phyloP scores from a whole-genome alignment of 2,888 invertebrate genomes.

The Morpho achilles region DNA sequence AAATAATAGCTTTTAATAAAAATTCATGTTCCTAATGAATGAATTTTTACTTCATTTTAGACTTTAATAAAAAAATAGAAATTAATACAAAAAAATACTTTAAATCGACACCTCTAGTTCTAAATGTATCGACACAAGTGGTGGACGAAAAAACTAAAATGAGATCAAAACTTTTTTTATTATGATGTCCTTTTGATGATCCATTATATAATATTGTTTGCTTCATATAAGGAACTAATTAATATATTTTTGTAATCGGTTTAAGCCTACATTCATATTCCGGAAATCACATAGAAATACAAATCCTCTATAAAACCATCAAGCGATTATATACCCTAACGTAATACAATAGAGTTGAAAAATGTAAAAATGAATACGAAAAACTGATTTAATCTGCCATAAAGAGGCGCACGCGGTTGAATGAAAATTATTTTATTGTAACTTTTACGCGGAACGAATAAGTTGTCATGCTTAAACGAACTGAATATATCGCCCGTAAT shows the following conservation, averaged over 20 bases:
- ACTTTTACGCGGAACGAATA: conserved; percentile 24
- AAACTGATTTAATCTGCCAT: conserved; percentile 24
- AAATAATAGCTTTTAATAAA: too few relatives aligned
- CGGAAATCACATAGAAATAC: conserved; percentile 24
- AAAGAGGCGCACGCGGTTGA: conserved; percentile 22
- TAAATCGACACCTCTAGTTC: too few relatives aligned
- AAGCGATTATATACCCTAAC: conserved; percentile 17
- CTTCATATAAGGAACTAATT: conserved; percentile 16
- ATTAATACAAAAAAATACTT: too few relatives aligned
- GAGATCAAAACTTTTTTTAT: too few relatives aligned
- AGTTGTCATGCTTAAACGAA: not conserved
- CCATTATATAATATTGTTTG: conserved; percentile 1
- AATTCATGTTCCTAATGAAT: too few relatives aligned
- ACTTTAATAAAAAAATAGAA: too few relatives aligned
- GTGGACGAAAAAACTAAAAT: too few relatives aligned
- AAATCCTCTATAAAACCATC: conserved; percentile 1
- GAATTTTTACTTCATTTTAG: too few relatives aligned
- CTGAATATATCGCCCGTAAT: not conserved
- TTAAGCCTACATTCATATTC: conserved; percentile 22
- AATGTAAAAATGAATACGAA: conserved; percentile 17
- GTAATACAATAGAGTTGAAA: conserved; percentile 14
- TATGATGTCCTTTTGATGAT: too few relatives aligned
- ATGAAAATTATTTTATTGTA: conserved; percentile 24
- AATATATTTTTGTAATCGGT: conserved; percentile 26
- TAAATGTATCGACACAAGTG: too few relatives aligned